Base-by-base conservation (phyloP, 2,113 vertebrate species). In the Diadophis punctatus region DNA sequence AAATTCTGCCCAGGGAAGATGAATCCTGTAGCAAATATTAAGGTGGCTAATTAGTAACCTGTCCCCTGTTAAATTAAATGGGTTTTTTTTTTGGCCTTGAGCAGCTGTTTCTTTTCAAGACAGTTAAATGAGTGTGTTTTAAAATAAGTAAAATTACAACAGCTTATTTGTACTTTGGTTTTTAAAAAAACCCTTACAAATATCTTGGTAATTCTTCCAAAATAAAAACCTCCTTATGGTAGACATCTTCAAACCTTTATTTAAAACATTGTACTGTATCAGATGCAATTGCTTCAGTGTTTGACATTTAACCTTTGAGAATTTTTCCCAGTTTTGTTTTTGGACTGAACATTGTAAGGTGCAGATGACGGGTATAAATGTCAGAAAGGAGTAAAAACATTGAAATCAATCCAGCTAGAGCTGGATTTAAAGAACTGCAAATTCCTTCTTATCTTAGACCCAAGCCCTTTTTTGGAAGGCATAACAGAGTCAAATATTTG, bases 371-470 rank as follows among this genome's bases (percentile, higher is more conserved):
- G n/a, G 94, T 74, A 90, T 39, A 80, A 39, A 34, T 80, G n/a
- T 80, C 18, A 91, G 93, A 91, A 89, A 92, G 94, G 90, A 94
- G 92, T 88, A 4, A 93, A 63, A 95, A 93, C 10, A 56, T 94
- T 96, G 96, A 92, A 90, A 94, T 92, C 97, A 80, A 93, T 96
- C 95, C 95, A 97, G 97, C 93, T 43, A 93, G 96, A 97, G 95
- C 90, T 90, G 60, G 58, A 87, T 97, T 97, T 97, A 96, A 95
- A 91, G 91, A 87, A 94, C 53, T 85, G 27, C 46, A 94, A 94
- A 91, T 88, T 92, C 93, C 93, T 96, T 95, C 93, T 95, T 97
- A 94, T 0, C 74, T 3, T 94, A 9, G 1, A 84, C 89, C 39
- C 49, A 93, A 46, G 90, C 95, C 94, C 94, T 53, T 92, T 93